phyloP scores from a whole-genome alignment of 2,113 vertebrate species.

The Tamias sibiricus region DNA sequence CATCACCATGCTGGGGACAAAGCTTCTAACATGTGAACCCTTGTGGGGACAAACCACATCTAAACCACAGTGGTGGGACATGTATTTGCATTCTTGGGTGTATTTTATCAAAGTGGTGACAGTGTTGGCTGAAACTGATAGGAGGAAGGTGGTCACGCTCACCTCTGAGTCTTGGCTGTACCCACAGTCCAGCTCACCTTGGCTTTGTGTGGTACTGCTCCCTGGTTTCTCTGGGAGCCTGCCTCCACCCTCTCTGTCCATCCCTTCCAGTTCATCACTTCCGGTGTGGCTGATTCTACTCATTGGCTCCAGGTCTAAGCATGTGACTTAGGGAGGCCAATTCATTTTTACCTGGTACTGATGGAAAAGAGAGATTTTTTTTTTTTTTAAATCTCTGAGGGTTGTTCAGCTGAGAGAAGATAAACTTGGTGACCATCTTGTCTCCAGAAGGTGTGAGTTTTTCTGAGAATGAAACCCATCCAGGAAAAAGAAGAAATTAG shows the following conservation, averaged over 20 bases:
- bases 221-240: not conserved
- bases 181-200: not conserved
- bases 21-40: not conserved
- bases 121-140: not conserved
- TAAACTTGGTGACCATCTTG: not conserved
- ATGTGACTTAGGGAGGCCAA: not conserved
- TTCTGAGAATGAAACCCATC: not conserved
- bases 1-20: not conserved
- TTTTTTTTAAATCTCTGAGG: not conserved
- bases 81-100: accelerated
- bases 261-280: not conserved
- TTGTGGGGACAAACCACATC: not conserved
- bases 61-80: not conserved
- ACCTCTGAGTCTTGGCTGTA: not conserved
- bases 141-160: not conserved
- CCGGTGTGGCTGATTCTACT: not conserved
- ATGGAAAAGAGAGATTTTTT: not conserved
- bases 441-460: not conserved
- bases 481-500: not conserved
- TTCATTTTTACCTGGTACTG: not conserved
- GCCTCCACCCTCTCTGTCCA: not conserved
- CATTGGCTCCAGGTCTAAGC: not conserved
- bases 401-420: not conserved
- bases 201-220: not conserved
- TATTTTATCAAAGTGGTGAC: not conserved